Base-by-base conservation (phyloP, 2,888 invertebrate genomes). In the Dione vanillae region DNA sequence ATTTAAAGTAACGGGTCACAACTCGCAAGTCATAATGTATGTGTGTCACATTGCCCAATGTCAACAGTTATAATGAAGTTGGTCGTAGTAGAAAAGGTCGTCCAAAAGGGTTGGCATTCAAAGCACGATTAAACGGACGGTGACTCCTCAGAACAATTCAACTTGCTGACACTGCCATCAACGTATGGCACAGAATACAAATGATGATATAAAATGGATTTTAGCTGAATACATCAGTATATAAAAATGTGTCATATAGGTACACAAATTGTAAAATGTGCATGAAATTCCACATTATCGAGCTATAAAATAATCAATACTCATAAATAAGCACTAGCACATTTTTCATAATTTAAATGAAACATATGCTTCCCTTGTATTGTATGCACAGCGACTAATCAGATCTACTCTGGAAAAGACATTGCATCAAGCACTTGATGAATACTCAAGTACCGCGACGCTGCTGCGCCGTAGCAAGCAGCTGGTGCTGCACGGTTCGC, bases 401-500 rank as follows among this genome's bases (percentile, higher is more conserved):
- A 76, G 79, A 69, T 70, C 73, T 67, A 68, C 65, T 71, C 70
- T 76, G 72, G 78, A 79, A 76, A 76, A 52, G 56, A 37, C 16
- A 56, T 40, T 56, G n/a, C 64, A 37, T 64, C 37, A 64, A 16
- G 64, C 49, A 51, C 40, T 64, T 72, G 81, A 81, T 78, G 75
- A 80, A 82, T 78, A 82, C 82, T 80, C 82, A 85, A 86, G 88
- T 88, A 87, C 88, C 87, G 90, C 85, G 71, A 58, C 69, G 75
- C 56, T 71, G 74, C 70, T 71, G 68, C 86, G 90, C 84, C 83
- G 83, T 81, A 84, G 82, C 78, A 81, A 85, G 87, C 89, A 83
- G 88, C 88, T 86, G 88, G 87, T 85, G 88, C 88, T 87, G 89
- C 91, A 92, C 92, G 92, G 85, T 92, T 85, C 86, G 91, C 87